Percentiles rank a stretch among this genome's conserved stretches.
These are phyloP conservation scores for Saccostrea cuccullata DNA, from an alignment of 1,140 invertebrate genomes.

Conservation along the genomic window DNA sequence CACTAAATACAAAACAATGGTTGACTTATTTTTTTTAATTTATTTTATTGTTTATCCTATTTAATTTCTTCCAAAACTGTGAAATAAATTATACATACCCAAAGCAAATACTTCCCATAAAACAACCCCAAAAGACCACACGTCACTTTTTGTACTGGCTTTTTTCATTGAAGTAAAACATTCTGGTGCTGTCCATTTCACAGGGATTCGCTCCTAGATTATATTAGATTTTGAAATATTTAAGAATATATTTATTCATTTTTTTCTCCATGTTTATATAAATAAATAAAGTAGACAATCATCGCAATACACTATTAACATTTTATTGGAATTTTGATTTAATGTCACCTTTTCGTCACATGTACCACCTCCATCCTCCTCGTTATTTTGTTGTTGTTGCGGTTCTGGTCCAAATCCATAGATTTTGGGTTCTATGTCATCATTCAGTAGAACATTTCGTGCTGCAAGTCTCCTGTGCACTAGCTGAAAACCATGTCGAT, in stretches of 20 bases:
- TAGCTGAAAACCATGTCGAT: conserved; percentile 82
- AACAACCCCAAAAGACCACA: conserved; percentile 75
- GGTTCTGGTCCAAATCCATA: conserved; percentile 89
- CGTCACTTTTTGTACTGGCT: conserved; percentile 70
- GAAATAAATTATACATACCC: conserved; percentile 46
- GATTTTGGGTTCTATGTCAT: conserved; percentile 90
- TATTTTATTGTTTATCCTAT: no score
- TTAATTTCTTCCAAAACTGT: no score
- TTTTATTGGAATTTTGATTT: no score
- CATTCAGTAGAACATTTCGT: conserved; percentile 94
- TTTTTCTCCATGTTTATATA: no score
- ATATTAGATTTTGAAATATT: no score
- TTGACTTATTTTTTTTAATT: no score
- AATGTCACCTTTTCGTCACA: conserved; percentile 28
- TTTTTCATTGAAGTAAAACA: conserved; percentile 53
- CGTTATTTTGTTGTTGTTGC: conserved; percentile 34
- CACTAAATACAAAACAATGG: no score
- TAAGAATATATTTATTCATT: no score
- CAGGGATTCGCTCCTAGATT: conserved; percentile 62
- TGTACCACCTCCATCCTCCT: conserved; percentile 25
- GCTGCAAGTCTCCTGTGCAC: conserved; percentile 96
- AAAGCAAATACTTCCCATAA: conserved; percentile 72
- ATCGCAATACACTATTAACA: no score
- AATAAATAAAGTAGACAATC: no score
- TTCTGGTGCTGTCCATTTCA: conserved; percentile 71